Evolutionary conservation across 2,888 invertebrate species (phyloP), one percentile per base, ranked within the genome.

Genomic region (Ceriagrion tenellum): DNA sequence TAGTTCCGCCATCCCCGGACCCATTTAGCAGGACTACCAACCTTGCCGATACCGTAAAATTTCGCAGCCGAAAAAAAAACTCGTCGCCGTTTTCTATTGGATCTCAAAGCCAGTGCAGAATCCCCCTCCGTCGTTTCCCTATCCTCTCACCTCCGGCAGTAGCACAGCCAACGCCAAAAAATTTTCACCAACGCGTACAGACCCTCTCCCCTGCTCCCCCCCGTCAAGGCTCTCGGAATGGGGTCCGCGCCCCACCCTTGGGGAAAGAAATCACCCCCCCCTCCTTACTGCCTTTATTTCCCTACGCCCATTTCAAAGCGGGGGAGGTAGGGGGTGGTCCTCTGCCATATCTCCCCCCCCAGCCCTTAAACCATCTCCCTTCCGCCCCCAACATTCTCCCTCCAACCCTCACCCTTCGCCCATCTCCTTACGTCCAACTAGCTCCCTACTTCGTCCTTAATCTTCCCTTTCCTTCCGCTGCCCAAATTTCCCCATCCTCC

Each of bases 271-370:
- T 23, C 63, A 63, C 40, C 93, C 93, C 69, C 40, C 88, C 35
- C 89, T n/a, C 55, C 55, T n/a, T 55, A 55, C 89, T n/a, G 89
- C 47, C 93, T 93, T 93, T 93, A 93, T 93, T 93, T 93, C 93
- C 93, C 93, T 69, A 69, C 69, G 74, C 93, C 93, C 47, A 93
- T 93, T 93, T 93, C 93, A 93, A 74, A 69, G 69, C 47, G 40
- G 81, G n/a, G 30, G 30, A 4, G 18, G 59, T 59, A 16, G 59
- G 20, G 59, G 20, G 59, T 59, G 18, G 0, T 12, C 8, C 63
- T 40, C 69, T 40, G 63, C 35, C 35, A 59, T 59, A 59, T 16
- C 26, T 26, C 40, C 55, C 30, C 26, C 30, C 35, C 59, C 56
- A n/a, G 8, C n/a, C 55, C n/a, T 55, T 56, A 55, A 26, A 30